Evolutionary conservation across 2,888 invertebrate species (phyloP).

Genomic region (Phyllotreta cruciferae): DNA sequence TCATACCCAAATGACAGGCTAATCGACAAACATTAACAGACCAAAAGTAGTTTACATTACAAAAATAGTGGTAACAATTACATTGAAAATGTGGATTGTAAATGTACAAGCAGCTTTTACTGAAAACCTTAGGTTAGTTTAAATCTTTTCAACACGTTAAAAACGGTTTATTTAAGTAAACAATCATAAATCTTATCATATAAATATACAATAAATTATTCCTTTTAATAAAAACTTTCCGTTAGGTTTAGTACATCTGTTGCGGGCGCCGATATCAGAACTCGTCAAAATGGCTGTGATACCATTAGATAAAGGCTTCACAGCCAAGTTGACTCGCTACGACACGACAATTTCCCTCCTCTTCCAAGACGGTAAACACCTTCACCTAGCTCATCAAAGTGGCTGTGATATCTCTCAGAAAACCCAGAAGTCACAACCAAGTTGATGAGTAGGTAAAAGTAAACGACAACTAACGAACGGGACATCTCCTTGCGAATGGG

Average conservation of each 20-base stretch:
- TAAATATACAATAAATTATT: not conserved
- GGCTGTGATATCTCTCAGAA: conserved; percentile 90
- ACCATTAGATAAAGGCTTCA: conserved; percentile 73
- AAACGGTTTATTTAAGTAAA: not conserved
- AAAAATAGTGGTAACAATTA: too few relatives aligned
- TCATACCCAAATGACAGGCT: conserved; percentile 37
- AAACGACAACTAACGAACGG: too few relatives aligned
- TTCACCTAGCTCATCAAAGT: conserved; percentile 90
- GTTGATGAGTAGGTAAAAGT: conserved; percentile 77
- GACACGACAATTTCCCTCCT: conserved; percentile 50
- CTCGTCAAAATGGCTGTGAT: conserved; percentile 98
- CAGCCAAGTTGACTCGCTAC: conserved; percentile 81
- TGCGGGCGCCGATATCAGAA: conserved; percentile 69
- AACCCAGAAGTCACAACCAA: conserved; percentile 84
- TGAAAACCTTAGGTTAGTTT: not conserved
- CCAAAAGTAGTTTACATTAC: too few relatives aligned
- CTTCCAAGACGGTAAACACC: conserved; percentile 30
- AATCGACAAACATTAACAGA: too few relatives aligned
- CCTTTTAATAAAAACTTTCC: not conserved
- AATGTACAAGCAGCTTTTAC: too few relatives aligned
- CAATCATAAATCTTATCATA: not conserved
- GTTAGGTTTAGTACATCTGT: not conserved
- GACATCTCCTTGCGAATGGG: conserved; percentile 1
- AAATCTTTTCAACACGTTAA: too few relatives aligned
- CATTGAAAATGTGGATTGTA: too few relatives aligned